Percentiles rank a stretch among this genome's conserved stretches.
phyloP scores from a whole-genome alignment of 2,113 vertebrate genomes.

The Lasiurus borealis region DNA sequence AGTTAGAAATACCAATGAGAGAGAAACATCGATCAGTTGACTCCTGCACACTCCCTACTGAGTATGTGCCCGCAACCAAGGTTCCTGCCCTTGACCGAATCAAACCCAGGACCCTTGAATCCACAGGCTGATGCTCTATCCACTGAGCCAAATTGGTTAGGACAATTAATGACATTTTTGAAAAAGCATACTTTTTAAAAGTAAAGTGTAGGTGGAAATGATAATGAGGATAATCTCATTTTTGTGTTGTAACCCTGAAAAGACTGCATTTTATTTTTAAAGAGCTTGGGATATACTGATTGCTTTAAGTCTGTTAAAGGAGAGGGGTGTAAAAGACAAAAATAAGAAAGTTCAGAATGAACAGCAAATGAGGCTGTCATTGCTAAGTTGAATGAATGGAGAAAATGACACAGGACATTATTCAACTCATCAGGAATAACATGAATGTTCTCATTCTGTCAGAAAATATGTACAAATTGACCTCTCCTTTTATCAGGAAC shows the following conservation, averaged over 20 bases:
- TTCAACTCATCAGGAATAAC: constrained; percentile 82
- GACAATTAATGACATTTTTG: not conserved
- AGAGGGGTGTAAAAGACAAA: not conserved
- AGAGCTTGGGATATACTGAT: not conserved
- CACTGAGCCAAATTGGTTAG: too few species aligned
- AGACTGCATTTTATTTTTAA: not conserved
- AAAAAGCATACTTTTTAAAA: not conserved
- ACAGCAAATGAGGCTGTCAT: constrained; percentile 66
- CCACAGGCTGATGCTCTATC: too few species aligned
- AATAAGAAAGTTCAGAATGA: constrained; percentile 39
- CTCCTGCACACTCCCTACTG: too few species aligned
- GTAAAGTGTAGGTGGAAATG: not conserved
- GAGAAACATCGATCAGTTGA: too few species aligned
- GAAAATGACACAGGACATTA: constrained; percentile 78
- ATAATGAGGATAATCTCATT: not conserved
- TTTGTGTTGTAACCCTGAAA: not conserved
- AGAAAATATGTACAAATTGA: constrained; percentile 78
- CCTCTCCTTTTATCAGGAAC: constrained; percentile 79
- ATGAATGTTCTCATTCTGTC: constrained; percentile 82
- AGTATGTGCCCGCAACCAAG: too few species aligned
- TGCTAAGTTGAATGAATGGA: constrained; percentile 66
- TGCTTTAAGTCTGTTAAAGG: not conserved
- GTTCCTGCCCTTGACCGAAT: too few species aligned
- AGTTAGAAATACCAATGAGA: too few species aligned
- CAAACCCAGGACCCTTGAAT: too few species aligned